Conservation (phyloP, 2,888 invertebrate species). For the Nemapogon koenigi region DNA sequence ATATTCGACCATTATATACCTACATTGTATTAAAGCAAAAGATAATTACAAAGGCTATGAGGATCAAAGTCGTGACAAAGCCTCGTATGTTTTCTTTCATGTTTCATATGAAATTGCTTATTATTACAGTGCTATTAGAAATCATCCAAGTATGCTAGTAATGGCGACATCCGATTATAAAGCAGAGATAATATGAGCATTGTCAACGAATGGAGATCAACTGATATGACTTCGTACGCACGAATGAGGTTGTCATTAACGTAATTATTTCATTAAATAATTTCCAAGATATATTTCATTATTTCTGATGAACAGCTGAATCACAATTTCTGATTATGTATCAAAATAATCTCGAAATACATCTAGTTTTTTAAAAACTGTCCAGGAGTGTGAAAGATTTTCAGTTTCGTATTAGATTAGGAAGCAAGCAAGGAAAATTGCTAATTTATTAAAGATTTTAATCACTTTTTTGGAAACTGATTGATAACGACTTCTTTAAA, state of each 20-base stretch:
- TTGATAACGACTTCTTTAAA: no score
- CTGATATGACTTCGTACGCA: constrained; percentile 6
- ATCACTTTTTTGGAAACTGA: no score
- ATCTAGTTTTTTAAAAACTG: no score
- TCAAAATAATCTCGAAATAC: no score
- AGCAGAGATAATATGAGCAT: constrained; percentile 12
- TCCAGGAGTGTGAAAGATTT: no score
- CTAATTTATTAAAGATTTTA: no score
- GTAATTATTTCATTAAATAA: constrained; percentile 9
- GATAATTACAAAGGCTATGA: constrained; percentile 9
- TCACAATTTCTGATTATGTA: no score
- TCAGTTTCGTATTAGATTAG: no score
- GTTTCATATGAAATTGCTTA: constrained; percentile 13
- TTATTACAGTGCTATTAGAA: constrained; percentile 14
- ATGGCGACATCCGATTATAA: constrained; percentile 12
- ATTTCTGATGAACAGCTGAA: no score
- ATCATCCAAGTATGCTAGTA: constrained; percentile 10
- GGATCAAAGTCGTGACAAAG: constrained; percentile 13
- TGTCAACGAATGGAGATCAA: constrained; percentile 10
- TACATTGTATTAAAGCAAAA: no score
- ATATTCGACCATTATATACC: no score
- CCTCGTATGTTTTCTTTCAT: constrained; percentile 6
- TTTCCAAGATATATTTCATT: constrained; percentile 7
- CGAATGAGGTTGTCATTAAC: constrained; percentile 10
- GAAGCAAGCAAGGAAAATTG: no score